Percentiles rank a stretch among this genome's conserved stretches.
Evolutionary conservation across 2,888 invertebrate genomes (phyloP).

Genomic region (Geotrupes spiniger): DNA sequence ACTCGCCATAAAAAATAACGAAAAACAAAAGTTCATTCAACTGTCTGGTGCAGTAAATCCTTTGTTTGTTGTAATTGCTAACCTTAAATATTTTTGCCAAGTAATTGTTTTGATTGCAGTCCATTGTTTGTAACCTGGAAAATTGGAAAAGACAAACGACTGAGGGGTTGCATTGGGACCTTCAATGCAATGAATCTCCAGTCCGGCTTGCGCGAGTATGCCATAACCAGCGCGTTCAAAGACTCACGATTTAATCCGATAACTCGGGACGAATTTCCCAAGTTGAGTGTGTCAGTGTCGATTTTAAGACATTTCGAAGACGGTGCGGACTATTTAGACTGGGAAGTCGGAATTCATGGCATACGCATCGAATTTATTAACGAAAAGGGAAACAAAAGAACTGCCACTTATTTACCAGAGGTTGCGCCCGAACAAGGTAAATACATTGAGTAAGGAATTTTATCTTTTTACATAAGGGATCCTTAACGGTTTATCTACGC

Average conservation of each 20-base stretch:
- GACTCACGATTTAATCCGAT: conserved; percentile 97
- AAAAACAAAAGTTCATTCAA: conserved; percentile 40
- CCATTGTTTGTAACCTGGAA: conserved; percentile 99
- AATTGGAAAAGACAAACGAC: conserved; percentile 90
- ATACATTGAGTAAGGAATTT: too few species aligned
- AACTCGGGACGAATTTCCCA: conserved; percentile 82
- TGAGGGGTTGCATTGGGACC: conserved; percentile 98
- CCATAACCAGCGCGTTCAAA: conserved; percentile 95
- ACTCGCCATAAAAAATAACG: conserved; percentile 4
- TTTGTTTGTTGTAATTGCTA: conserved; percentile 29
- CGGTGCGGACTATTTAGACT: conserved; percentile 91
- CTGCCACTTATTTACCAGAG: conserved; percentile 98
- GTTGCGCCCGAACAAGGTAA: conserved; percentile 97
- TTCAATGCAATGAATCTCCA: conserved; percentile 97
- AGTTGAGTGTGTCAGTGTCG: conserved; percentile 92
- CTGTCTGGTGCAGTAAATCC: conserved; percentile 27
- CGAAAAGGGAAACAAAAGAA: conserved; percentile 89
- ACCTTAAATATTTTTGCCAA: not conserved
- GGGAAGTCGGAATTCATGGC: conserved; percentile 96
- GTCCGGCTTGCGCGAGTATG: conserved; percentile 92
- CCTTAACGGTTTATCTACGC: too few species aligned
- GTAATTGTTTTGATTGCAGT: conserved; percentile 55
- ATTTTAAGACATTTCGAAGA: conserved; percentile 96
- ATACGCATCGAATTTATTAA: conserved; percentile 96
- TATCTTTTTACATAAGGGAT: too few species aligned